Evolutionary conservation across 1,140 invertebrate genomes (phyloP).

Genomic region (Ectropis grisescens): DNA sequence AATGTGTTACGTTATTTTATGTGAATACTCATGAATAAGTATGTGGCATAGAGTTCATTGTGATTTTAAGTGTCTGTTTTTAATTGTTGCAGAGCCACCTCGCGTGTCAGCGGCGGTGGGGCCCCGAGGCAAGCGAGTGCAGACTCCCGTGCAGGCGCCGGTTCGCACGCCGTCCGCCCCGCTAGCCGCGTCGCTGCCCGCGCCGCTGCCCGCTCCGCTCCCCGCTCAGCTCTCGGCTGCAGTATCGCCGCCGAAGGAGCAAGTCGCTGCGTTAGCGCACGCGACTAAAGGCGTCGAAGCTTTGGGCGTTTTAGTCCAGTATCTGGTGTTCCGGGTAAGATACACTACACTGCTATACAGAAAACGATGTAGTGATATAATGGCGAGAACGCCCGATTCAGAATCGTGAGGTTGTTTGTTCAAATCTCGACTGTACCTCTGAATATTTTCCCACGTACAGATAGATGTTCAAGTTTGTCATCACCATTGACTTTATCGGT

Average conservation of each 20-base stretch:
- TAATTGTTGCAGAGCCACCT: conserved; percentile 33
- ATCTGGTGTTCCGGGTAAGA: conserved; percentile 80
- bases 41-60: no score
- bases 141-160: conserved; percentile 42
- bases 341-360: no score
- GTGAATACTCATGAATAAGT: no score
- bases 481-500: no score
- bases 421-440: no score
- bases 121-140: conserved; percentile 49
- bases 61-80: no score
- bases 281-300: conserved; percentile 74
- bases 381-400: neutral
- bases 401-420: no score
- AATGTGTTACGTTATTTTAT: no score
- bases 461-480: no score
- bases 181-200: conserved; percentile 16
- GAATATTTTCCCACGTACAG: no score
- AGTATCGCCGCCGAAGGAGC: conserved; percentile 28
- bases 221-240: conserved; percentile 13
- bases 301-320: conserved; percentile 78
- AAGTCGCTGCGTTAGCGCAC: conserved; percentile 40
- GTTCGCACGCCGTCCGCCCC: conserved; percentile 24
- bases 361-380: no score
- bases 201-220: conserved; percentile 15
- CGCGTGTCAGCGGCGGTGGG: conserved; percentile 48